Conservation (phyloP, 1,140 invertebrate species). For the Cotesia typhae region DNA sequence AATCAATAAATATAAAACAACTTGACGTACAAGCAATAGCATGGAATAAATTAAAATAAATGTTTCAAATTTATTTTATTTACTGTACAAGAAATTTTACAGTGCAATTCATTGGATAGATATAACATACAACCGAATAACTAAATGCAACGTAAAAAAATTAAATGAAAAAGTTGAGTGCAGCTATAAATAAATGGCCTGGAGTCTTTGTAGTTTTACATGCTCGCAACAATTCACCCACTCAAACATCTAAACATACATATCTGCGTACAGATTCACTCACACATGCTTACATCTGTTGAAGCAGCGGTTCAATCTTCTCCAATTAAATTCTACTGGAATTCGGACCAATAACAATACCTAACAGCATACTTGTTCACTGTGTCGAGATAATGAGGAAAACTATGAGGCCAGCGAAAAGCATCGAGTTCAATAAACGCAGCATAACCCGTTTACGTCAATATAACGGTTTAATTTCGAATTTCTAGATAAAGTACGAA, state of each 20-base stretch:
- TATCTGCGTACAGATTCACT: not conserved
- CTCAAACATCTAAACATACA: not conserved
- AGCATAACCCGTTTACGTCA: conserved; percentile 26
- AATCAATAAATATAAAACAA: no score
- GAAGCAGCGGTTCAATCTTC: conserved; percentile 48
- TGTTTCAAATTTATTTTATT: no score
- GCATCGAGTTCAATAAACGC: conserved; percentile 24
- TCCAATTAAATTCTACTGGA: conserved; percentile 64
- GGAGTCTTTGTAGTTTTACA: not conserved
- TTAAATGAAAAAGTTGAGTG: no score
- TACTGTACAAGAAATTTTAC: no score
- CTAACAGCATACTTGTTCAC: conserved; percentile 51
- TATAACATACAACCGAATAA: no score
- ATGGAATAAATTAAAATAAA: no score
- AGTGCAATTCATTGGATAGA: no score
- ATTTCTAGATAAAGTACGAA: conserved; percentile 9
- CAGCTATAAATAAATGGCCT: not conserved
- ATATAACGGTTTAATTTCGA: conserved; percentile 4
- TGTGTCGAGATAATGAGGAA: conserved; percentile 59
- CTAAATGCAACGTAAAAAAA: no score
- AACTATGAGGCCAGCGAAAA: conserved; percentile 17
- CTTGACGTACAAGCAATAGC: no score
- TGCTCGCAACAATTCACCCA: not conserved
- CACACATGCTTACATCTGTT: not conserved
- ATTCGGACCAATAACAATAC: conserved; percentile 62